Percentiles rank a stretch among this genome's conserved stretches.
Evolutionary conservation across 2,113 vertebrate genomes (phyloP).

Genomic region (Grallaria varia): DNA sequence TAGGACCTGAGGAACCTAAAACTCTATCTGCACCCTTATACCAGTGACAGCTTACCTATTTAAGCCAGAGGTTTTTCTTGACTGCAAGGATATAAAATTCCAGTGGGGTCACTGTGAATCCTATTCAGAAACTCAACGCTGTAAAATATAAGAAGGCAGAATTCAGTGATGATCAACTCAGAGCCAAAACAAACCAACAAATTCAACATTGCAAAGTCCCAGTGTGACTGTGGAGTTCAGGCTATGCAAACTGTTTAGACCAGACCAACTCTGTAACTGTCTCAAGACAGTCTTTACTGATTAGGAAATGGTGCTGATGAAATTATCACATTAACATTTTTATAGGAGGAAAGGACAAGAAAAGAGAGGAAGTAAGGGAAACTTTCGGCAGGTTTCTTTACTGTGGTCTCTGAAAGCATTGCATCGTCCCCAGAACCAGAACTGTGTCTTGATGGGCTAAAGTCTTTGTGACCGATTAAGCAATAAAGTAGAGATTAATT

Average conservation of each 20-base stretch:
- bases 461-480: background rate
- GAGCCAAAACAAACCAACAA: constrained; percentile 48
- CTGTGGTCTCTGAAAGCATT: background rate
- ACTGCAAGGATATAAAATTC: constrained; percentile 14
- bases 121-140: background rate
- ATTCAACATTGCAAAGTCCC: background rate
- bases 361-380: background rate
- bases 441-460: background rate
- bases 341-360: background rate
- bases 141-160: constrained; percentile 20
- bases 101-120: background rate
- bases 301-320: background rate
- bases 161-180: background rate
- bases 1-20: constrained; percentile 21
- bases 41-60: background rate
- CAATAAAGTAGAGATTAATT: background rate
- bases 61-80: constrained; percentile 35
- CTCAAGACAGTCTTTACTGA: background rate
- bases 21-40: background rate
- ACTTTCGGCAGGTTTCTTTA: background rate
- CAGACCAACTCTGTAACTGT: background rate
- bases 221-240: background rate
- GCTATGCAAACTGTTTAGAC: background rate
- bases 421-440: background rate
- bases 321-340: constrained; percentile 48